A percentile compares a stretch with the other conserved stretches of the same genome.
Evolutionary conservation across 2,113 vertebrate species (phyloP).

Genomic region (Catharus bicknelli): DNA sequence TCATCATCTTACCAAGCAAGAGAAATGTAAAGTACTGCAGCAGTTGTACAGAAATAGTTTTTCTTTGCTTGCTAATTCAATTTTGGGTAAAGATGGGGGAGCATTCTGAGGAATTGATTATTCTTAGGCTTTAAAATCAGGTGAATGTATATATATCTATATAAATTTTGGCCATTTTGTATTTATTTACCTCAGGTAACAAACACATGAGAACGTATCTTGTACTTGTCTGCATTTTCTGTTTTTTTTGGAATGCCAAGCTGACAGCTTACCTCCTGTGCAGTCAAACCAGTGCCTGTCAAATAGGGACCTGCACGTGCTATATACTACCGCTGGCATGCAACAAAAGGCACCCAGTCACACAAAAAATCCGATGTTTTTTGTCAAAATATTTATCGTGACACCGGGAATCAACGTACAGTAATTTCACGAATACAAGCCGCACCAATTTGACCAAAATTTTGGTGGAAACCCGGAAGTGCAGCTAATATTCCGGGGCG

Average conservation of each 20-base stretch:
- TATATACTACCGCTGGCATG: not conserved
- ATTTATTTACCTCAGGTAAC: not conserved
- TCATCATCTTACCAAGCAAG: not conserved
- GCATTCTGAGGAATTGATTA: not conserved
- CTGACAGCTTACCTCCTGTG: not conserved
- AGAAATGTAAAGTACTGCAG: not conserved
- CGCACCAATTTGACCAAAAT: no score
- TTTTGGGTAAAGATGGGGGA: not conserved
- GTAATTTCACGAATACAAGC: no score
- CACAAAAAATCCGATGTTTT: not conserved
- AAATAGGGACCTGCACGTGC: not conserved
- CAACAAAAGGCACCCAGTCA: not conserved
- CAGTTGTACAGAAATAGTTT: not conserved
- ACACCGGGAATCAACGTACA: not conserved
- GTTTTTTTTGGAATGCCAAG: not conserved
- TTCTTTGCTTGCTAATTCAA: not conserved
- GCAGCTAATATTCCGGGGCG: no score
- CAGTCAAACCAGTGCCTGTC: not conserved
- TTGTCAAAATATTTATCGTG: not conserved
- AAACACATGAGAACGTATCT: accelerated
- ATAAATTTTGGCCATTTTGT: not conserved
- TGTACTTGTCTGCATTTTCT: not conserved
- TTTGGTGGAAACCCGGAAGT: no score
- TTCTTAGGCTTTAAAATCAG: not conserved
- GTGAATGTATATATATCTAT: not conserved